Evolutionary conservation across 2,113 vertebrate species (phyloP), one percentile per base, ranked within the genome.

Genomic region (Tautogolabrus adspersus): DNA sequence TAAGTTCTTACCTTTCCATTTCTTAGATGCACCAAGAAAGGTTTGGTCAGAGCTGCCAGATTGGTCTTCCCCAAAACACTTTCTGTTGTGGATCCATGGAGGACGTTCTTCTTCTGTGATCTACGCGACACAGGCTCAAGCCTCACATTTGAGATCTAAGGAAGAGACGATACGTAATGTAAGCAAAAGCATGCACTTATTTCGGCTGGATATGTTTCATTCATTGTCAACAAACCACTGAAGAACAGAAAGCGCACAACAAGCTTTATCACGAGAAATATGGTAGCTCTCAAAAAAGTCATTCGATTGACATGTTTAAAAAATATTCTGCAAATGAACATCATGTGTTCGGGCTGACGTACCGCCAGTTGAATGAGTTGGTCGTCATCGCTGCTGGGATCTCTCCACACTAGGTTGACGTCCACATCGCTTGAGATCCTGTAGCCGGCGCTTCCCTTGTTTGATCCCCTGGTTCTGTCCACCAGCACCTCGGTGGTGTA

Each of bases 401-500:
- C 96, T 92, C 96, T 96, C 98, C 98, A 99, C 19, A 96, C 84
- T 12, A 99, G 92, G 81, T 92, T 90, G 75, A 96, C 91, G 16
- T 95, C 95, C 65, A 99, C 96, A 12, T 79, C 91, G 51, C 94
- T 96, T 63, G 94, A 95, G 88, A 99, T 93, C 75, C 87, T 94
- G 88, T 95, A 98, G 78, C 96, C 98, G 16, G 88, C 91, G 11
- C 92, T 94, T 66, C 94, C 94, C 64, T 94, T 87, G 19, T 88
- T 92, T 11, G 95, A 91, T 84, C 94, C 94, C 87, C 90, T 92
- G 46, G 85, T 87, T n/a, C 3, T 85, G 91, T 96, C 93, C 47
- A 99, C 78, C 79, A 94, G 91, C 69, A 99, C 95, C 86, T 98
- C 96, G 0, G 95, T 92, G 65, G 90, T 93, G 88, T 99, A 99